Base-by-base conservation (phyloP, 2,888 invertebrate genomes). In the Sarcophaga caerulescens region DNA sequence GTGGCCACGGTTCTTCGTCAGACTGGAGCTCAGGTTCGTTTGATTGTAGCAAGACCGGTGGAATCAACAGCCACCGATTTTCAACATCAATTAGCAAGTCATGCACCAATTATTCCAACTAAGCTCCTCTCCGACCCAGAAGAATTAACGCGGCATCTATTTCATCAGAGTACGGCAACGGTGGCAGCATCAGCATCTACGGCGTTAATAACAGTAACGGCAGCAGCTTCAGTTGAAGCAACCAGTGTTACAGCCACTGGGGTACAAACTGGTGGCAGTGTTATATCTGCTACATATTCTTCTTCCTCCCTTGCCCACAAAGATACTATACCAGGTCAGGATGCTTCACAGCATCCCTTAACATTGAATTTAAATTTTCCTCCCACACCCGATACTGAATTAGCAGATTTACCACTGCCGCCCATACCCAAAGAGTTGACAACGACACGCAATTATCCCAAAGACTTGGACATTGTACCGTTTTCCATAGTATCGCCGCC, bases 11-110 rank as follows among this genome's bases (percentile, higher is more conserved):
- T 97, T 88, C 94, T 97, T 89, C 95, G 97, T 88, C 94, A 94
- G 93, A 93, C 94, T 90, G 94, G 94, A 90, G 91, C 94, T 90
- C 94, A 94, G 92, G 94, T 99, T 90, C 96, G 98, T 83, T 95
- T 99, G 92, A 96, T 99, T 89, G 99, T 99, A 81, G 99, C 99
- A 63, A 95, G 99, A 88, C 97, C 98, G 47, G 96, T 98, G 63
- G 98, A 98, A 93, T 97, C 97, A n/a, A 95, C 96, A 69, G 95
- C 96, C 59, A 80, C 96, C 45, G 96, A 97, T 90, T 96, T 96
- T 90, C 95, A 96, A 90, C 95, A 96, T 47, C 84, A 84, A 79
- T 93, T 96, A 87, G 94, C 94, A 85, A 95, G 95, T 91, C 96
- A 96, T 89, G 98, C 98, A 66, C 97, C 98, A 73, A 96, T 97